phyloP scores from a whole-genome alignment of 2,888 invertebrate species.

The Notodonta ziczac region DNA sequence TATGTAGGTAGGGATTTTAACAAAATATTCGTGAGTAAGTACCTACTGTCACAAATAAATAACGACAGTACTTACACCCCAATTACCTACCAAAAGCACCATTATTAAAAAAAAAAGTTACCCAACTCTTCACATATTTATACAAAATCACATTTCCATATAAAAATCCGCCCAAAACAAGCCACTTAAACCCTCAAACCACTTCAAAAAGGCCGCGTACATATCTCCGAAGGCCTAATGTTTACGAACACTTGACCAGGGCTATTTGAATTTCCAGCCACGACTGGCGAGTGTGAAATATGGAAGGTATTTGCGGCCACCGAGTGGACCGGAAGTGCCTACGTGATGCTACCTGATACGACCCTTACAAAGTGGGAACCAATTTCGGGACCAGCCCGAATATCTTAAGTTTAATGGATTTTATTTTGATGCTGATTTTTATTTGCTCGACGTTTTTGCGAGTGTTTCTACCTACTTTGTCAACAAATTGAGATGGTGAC shows the following conservation, averaged over 20 bases:
- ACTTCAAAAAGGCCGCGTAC: not conserved
- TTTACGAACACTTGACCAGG: constrained; percentile 12
- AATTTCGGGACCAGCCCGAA: constrained; percentile 10
- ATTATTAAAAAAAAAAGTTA: too few relatives aligned
- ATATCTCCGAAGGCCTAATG: constrained; percentile 9
- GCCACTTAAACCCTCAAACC: not conserved
- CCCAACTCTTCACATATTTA: not conserved
- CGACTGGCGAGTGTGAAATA: constrained; percentile 31
- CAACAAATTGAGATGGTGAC: too few relatives aligned
- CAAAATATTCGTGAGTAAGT: too few relatives aligned
- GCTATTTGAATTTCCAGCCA: constrained; percentile 36
- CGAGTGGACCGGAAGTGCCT: constrained; percentile 18
- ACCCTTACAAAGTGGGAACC: constrained; percentile 11
- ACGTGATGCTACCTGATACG: constrained; percentile 13
- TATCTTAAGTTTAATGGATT: constrained; percentile 14
- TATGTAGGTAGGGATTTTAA: too few relatives aligned
- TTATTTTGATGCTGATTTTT: constrained; percentile 11
- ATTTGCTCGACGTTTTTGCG: not conserved
- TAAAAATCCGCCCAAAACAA: constrained; percentile 1
- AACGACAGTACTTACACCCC: too few relatives aligned
- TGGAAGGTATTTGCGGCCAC: constrained; percentile 21
- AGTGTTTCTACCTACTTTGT: too few relatives aligned
- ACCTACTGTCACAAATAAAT: too few relatives aligned
- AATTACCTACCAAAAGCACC: too few relatives aligned
- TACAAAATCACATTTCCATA: not conserved